Evolutionary conservation across 2,113 vertebrate species (phyloP).

Genomic region (Rhinolophus sinicus): DNA sequence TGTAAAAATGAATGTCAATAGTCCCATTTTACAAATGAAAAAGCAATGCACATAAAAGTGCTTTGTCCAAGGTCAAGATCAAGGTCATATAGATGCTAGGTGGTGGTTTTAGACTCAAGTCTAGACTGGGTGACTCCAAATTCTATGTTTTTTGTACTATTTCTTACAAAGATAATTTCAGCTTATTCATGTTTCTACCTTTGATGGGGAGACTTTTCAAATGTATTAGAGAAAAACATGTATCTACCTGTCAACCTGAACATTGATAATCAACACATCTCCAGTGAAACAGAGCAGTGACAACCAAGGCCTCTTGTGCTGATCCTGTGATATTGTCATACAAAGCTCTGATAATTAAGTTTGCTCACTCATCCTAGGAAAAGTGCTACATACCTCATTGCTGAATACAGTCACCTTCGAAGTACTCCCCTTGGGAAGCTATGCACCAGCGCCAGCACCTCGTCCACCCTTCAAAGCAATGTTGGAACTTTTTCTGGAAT

Average conservation of each 20-base stretch:
- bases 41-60: neutral
- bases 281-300: neutral
- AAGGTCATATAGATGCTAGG: neutral
- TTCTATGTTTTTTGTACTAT: neutral
- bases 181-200: neutral
- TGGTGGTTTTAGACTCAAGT: neutral
- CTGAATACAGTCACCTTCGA: too few relatives aligned
- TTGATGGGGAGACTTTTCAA: neutral
- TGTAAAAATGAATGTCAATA: neutral
- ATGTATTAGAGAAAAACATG: neutral
- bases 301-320: neutral
- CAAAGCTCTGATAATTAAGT: too few relatives aligned
- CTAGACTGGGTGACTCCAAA: neutral
- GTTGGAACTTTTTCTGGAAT: too few relatives aligned
- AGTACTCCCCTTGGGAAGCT: too few relatives aligned
- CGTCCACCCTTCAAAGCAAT: too few relatives aligned
- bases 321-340: neutral
- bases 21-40: neutral
- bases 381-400: too few relatives aligned
- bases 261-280: neutral
- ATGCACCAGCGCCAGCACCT: too few relatives aligned
- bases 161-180: neutral
- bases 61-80: neutral
- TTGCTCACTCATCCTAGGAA: too few relatives aligned
- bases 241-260: neutral